These are phyloP conservation scores for Mastomys coucha DNA, from an alignment of 2,113 vertebrate species.

Conservation along the genomic window DNA sequence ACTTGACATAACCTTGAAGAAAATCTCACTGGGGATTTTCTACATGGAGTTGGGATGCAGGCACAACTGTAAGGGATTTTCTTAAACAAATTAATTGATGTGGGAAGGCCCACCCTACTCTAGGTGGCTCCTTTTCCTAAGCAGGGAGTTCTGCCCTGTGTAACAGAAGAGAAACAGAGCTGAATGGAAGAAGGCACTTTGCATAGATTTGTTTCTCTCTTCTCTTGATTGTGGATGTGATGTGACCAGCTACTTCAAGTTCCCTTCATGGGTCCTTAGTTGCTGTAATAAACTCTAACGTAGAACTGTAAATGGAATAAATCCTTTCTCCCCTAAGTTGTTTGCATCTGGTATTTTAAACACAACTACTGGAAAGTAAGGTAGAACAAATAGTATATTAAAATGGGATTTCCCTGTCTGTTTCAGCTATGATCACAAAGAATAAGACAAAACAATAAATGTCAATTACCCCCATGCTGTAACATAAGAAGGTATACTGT, in stretches of 20 bases:
- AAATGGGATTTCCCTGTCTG: background rate
- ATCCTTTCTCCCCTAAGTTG: background rate
- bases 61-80: too few relatives aligned
- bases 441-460: constrained; percentile 10
- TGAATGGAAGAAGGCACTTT: background rate
- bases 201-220: background rate
- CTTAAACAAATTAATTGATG: background rate
- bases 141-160: too few relatives aligned
- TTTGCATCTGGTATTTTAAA: background rate
- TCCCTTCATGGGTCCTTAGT: background rate
- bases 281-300: background rate
- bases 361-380: background rate
- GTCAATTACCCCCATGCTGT: background rate
- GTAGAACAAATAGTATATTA: background rate
- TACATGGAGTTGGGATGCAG: background rate
- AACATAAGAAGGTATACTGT: background rate
- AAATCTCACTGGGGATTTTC: background rate
- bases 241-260: background rate
- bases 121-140: background rate
- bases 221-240: background rate
- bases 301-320: background rate
- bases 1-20: background rate
- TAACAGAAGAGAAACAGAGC: too few relatives aligned
- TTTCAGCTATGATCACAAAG: constrained; percentile 40
- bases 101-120: background rate